phyloP scores from a whole-genome alignment of 2,888 invertebrate genomes.

The Clunio marinus region DNA sequence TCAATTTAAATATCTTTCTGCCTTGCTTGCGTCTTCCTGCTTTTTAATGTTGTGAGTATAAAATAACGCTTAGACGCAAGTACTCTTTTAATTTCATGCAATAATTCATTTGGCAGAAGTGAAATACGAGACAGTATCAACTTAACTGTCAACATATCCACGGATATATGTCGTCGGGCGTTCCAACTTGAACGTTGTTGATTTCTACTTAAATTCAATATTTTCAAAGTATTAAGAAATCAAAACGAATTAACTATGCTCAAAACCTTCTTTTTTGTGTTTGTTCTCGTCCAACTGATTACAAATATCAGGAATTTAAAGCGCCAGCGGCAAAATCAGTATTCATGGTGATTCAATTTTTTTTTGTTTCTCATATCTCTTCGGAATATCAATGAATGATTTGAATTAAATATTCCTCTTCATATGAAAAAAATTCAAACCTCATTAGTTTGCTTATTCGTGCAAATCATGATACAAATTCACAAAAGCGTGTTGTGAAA shows the following conservation, averaged over 20 bases:
- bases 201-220: not conserved
- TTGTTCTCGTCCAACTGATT: not conserved
- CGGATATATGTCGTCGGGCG: not conserved
- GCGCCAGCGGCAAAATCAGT: constrained; percentile 5
- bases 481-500: not conserved
- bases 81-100: not conserved
- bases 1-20: not conserved
- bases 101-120: not conserved
- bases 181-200: not conserved
- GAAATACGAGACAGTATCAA: not conserved
- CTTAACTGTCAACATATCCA: not conserved
- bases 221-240: not conserved
- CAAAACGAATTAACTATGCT: not conserved
- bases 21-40: not conserved
- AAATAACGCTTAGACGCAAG: not conserved
- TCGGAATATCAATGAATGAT: not conserved
- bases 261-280: not conserved
- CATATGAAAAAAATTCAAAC: not conserved
- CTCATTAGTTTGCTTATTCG: not conserved
- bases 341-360: constrained; percentile 1
- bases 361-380: not conserved
- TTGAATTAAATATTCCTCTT: not conserved
- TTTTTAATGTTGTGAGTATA: not conserved
- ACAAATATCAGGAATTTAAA: not conserved
- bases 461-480: too few relatives aligned